Evolutionary conservation across 2,888 invertebrate species (phyloP), one percentile per base, ranked within the genome.

Genomic region (Pharmacophagus antenor): DNA sequence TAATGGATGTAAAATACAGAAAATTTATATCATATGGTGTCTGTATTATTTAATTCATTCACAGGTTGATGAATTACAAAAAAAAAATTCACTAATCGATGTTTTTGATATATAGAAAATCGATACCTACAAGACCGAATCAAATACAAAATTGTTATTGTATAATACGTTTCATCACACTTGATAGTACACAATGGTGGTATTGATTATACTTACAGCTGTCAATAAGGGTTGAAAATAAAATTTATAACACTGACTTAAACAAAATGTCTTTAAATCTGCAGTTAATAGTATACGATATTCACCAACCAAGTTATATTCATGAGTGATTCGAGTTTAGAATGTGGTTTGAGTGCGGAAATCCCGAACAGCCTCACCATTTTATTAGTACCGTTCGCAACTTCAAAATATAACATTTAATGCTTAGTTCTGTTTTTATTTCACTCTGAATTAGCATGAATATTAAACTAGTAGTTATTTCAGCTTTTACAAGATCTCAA

Each of bases 341-440:
- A 44, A 44, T 42, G 18, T 7, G n/a, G 42, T 44, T 18, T 18
- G 18, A 18, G 18, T 18, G 18, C 18, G 2, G 8, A 1, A 17
- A 18, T n/a, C 42, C 10, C 17, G 27, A 44, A 18, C 42, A 18
- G 37, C 4, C 10, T 5, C 20, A 18, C 8, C 10, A n/a, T 44
- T 42, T 42, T 42, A 8, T 18, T n/a, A 44, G 18, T 44, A 44
- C 42, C 42, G 8, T 18, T 44, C 42, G 42, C 42, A 44, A n/a
- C 37, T 37, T 37, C 1, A n/a, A n/a, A n/a, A n/a, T n/a, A n/a
- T n/a, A 37, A 37, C n/a, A 31, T 3, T 31, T 31, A 15, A 10
- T 12, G 10, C 10, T 10, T 31, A 31, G 12, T 10, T 1, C 3
- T 31, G 31, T 31, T 31, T 7, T 31, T 31, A 31, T 27, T 27